These are phyloP conservation scores for Gymnodraco acuticeps DNA, from an alignment of 2,797 vertebrate genomes.

Conservation along the genomic window DNA sequence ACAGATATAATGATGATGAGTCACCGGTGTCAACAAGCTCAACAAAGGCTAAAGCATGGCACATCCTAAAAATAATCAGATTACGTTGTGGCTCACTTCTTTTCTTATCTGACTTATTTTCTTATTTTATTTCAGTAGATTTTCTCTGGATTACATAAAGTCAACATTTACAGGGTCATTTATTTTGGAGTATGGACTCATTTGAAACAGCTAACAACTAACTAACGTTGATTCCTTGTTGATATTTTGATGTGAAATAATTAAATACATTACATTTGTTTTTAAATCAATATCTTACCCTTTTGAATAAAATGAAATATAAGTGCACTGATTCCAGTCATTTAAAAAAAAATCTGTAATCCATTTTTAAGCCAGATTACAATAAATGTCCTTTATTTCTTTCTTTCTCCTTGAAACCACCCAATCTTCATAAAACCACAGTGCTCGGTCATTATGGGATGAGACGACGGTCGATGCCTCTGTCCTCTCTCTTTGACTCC, in stretches of 20 bases:
- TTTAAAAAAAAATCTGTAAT: background rate
- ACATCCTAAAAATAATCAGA: background rate
- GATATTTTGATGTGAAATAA: background rate
- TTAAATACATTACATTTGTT: background rate
- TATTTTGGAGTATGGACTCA: too few relatives aligned
- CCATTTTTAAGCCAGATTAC: background rate
- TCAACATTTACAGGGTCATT: background rate
- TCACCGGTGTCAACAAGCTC: too few relatives aligned
- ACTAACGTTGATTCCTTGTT: background rate
- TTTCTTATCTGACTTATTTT: slow-evolving; percentile 3
- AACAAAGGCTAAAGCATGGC: too few relatives aligned
- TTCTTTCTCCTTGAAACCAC: slow-evolving; percentile 18
- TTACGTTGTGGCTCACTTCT: background rate
- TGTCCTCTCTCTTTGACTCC: background rate
- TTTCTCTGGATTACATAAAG: background rate
- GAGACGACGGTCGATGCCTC: slow-evolving; percentile 7
- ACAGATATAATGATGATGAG: too few relatives aligned
- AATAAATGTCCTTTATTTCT: background rate
- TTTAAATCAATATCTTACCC: too few relatives aligned
- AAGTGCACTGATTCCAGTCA: background rate
- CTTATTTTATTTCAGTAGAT: background rate
- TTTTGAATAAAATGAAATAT: too few relatives aligned
- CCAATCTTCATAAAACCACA: slow-evolving; percentile 56
- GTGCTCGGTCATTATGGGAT: slow-evolving; percentile 31
- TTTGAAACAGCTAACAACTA: background rate